A percentile compares a stretch with the other conserved stretches of the same genome.
Conservation (phyloP, 2,888 invertebrate genomes). For the Portevinia maculata region DNA sequence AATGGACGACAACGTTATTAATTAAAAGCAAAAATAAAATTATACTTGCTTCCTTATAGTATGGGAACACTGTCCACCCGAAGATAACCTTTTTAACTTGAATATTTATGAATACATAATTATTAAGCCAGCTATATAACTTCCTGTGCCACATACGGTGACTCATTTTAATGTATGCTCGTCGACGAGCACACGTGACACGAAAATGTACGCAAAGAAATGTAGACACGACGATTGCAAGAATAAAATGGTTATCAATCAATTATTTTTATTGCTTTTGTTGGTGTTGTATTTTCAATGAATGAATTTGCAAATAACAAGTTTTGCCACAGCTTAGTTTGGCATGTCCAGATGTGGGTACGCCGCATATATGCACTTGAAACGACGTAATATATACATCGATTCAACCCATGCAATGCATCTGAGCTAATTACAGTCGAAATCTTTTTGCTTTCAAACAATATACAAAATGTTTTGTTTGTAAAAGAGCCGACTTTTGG, state of each 20-base stretch:
- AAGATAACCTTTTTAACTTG: slow-evolving; percentile 22
- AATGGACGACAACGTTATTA: no score
- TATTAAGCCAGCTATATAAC: slow-evolving; percentile 31
- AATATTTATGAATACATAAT: slow-evolving; percentile 38
- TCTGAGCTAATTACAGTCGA: slow-evolving; percentile 58
- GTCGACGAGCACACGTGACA: slow-evolving; percentile 27
- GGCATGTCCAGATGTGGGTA: no score
- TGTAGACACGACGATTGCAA: slow-evolving; percentile 37
- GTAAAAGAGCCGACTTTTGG: neutral
- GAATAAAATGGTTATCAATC: slow-evolving; percentile 4
- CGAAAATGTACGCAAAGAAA: slow-evolving; percentile 12
- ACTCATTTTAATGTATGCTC: slow-evolving; percentile 50
- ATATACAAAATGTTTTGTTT: neutral
- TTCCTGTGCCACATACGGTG: slow-evolving; percentile 48
- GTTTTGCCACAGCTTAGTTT: neutral
- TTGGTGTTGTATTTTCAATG: neutral
- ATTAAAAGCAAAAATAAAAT: neutral
- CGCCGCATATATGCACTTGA: slow-evolving; percentile 17
- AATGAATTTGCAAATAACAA: slow-evolving; percentile 1
- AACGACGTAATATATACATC: slow-evolving; percentile 44
- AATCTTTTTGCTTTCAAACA: slow-evolving; percentile 55
- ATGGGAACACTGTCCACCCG: slow-evolving; percentile 4
- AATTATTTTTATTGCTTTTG: neutral
- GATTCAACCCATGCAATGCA: slow-evolving; percentile 38
- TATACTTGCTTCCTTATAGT: neutral